Evolutionary conservation across 2,797 vertebrate species (phyloP).

Genomic region (Crocodylus rhombifer): DNA sequence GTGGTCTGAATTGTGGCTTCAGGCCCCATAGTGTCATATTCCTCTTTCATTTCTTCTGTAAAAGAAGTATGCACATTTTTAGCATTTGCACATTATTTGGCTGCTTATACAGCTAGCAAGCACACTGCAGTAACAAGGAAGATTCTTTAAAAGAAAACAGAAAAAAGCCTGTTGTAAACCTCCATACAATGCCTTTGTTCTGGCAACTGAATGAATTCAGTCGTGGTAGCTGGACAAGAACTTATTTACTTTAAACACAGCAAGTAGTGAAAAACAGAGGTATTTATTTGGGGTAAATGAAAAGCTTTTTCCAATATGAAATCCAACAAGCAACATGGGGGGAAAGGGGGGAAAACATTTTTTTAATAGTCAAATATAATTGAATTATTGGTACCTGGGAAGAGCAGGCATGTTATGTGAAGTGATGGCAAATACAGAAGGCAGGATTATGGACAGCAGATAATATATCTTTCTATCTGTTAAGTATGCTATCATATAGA

Average conservation of each 20-base stretch:
- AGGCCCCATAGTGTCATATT: conserved; percentile 94
- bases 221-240: conserved; percentile 82
- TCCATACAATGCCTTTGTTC: conserved; percentile 83
- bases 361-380: neutral
- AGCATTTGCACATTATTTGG: conserved; percentile 60
- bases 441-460: conserved; percentile 9
- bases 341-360: conserved; percentile 61
- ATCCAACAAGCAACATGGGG: conserved; percentile 52
- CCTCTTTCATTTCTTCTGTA: conserved; percentile 98
- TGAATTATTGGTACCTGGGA: conserved; percentile 48
- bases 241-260: conserved; percentile 93
- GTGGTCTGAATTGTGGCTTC: conserved; percentile 90
- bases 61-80: conserved; percentile 74
- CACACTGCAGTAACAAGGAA: conserved; percentile 68
- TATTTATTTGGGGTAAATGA: conserved; percentile 65
- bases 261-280: conserved; percentile 82
- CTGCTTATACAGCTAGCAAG: conserved; percentile 79
- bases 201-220: conserved; percentile 87
- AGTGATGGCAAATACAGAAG: conserved; percentile 53
- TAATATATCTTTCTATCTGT: conserved; percentile 38
- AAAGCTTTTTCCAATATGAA: conserved; percentile 72
- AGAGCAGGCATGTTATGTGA: conserved; percentile 32
- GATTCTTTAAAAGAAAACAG: conserved; percentile 76
- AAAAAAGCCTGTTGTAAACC: conserved; percentile 78
- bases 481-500: neutral